phyloP scores from a whole-genome alignment of 1,140 invertebrate species.

The Scaptomyza montana region DNA sequence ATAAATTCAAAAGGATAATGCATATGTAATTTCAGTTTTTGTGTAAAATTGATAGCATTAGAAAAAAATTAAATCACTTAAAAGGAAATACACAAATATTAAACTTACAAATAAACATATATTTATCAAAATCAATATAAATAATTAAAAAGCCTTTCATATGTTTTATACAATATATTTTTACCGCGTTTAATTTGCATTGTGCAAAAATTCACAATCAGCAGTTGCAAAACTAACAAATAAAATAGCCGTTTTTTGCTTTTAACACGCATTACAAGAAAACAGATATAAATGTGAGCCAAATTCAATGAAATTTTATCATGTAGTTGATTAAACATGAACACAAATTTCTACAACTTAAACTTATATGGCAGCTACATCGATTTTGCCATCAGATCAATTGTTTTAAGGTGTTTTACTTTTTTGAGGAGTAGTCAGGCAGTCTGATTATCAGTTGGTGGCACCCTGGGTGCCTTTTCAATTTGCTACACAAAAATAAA shows the following conservation, averaged over 20 bases:
- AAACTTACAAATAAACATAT: not conserved
- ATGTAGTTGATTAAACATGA: conserved; percentile 17
- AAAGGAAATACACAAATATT: not conserved
- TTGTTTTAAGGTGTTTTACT: not conserved
- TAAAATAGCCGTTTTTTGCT: conserved; percentile 39
- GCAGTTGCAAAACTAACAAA: conserved; percentile 31
- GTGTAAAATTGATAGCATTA: no score
- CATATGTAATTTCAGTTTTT: no score
- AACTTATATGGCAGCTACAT: conserved; percentile 28
- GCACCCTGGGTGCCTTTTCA: conserved; percentile 48
- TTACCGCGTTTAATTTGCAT: no score
- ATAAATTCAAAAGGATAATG: no score
- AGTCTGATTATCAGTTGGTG: conserved; percentile 18
- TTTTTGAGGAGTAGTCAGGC: not conserved
- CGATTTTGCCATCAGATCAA: conserved; percentile 6
- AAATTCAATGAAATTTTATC: conserved; percentile 10
- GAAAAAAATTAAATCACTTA: no score
- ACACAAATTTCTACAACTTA: conserved; percentile 27
- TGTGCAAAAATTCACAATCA: no score
- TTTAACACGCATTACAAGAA: conserved; percentile 59
- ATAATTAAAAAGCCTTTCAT: no score
- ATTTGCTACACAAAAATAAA: conserved; percentile 53
- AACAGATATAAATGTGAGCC: not conserved
- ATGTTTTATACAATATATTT: no score
- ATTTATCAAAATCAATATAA: no score